Percentiles rank a stretch among this genome's conserved stretches.
phyloP scores from a whole-genome alignment of 2,888 invertebrate genomes.

The Acheta domesticus region DNA sequence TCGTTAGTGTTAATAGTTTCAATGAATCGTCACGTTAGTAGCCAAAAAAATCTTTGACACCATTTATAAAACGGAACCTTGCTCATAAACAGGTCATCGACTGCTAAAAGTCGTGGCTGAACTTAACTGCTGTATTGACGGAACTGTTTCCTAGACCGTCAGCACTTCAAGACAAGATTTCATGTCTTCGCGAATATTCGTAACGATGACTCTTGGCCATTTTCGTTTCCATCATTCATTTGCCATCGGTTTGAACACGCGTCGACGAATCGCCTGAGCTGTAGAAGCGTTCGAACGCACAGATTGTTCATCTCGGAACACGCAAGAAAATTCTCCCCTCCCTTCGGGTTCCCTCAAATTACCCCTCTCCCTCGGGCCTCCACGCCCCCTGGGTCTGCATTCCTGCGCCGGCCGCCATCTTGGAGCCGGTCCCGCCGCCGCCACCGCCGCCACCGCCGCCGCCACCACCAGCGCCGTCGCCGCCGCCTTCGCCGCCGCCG shows the following conservation, averaged over 20 bases:
- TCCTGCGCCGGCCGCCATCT: slow-evolving; percentile 31
- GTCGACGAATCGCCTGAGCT: slow-evolving; percentile 20
- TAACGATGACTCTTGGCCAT: not conserved
- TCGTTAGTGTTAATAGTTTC: no score
- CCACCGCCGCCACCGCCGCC: no score
- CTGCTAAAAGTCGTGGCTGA: no score
- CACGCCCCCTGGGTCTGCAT: slow-evolving; percentile 31
- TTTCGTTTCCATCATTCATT: not conserved
- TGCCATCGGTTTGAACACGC: not conserved
- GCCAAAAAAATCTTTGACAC: no score
- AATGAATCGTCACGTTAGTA: no score
- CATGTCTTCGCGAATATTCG: not conserved
- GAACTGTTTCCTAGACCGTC: slow-evolving; percentile 18
- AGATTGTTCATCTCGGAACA: slow-evolving; percentile 23
- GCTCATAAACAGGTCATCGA: no score
- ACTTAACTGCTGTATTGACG: not conserved
- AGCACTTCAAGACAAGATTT: not conserved
- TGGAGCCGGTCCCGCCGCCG: slow-evolving; percentile 19
- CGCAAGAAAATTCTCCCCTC: not conserved
- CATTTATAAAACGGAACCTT: no score
- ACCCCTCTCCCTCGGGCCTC: slow-evolving; percentile 30
- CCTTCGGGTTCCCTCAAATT: slow-evolving; percentile 30
- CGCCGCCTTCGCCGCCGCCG: no score
- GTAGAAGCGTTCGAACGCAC: slow-evolving; percentile 28
- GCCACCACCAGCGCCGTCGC: no score